phyloP scores from a whole-genome alignment of 2,888 invertebrate genomes.

The Phalangium opilio region DNA sequence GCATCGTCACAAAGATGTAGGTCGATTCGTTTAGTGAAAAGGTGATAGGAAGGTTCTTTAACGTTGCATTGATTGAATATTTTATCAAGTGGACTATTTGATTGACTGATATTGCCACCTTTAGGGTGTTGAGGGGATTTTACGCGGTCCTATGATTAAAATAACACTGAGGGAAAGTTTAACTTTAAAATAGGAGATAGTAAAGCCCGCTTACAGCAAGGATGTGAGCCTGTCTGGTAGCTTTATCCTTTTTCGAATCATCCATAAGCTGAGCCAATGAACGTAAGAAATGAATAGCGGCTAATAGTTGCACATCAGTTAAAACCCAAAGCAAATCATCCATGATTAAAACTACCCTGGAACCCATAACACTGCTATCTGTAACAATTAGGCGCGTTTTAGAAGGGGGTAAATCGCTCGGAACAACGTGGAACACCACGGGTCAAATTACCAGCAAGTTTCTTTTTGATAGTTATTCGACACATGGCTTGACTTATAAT shows the following conservation, averaged over 20 bases:
- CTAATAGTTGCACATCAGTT: conserved; percentile 87
- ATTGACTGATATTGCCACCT: too few relatives aligned
- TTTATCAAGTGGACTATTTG: conserved; percentile 29
- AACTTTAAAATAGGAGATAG: too few relatives aligned
- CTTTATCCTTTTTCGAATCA: not conserved
- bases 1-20: conserved; percentile 87
- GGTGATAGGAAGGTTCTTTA: conserved; percentile 93
- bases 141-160: not conserved
- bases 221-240: not conserved
- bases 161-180: not conserved
- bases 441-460: conserved; percentile 51
- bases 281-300: conserved; percentile 75
- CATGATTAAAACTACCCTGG: conserved; percentile 74
- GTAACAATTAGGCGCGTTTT: conserved; percentile 23
- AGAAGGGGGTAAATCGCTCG: too few relatives aligned
- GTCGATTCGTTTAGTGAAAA: conserved; percentile 81
- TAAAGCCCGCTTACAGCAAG: not conserved
- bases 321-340: conserved; percentile 95
- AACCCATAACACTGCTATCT: conserved; percentile 89
- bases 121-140: conserved; percentile 1
- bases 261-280: conserved; percentile 40
- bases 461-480: conserved; percentile 87
- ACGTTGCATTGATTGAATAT: conserved; percentile 79
- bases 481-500: conserved; percentile 88
- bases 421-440: too few relatives aligned